Conservation (phyloP, 2,797 vertebrate genomes). For the Glyptemys insculpta region DNA sequence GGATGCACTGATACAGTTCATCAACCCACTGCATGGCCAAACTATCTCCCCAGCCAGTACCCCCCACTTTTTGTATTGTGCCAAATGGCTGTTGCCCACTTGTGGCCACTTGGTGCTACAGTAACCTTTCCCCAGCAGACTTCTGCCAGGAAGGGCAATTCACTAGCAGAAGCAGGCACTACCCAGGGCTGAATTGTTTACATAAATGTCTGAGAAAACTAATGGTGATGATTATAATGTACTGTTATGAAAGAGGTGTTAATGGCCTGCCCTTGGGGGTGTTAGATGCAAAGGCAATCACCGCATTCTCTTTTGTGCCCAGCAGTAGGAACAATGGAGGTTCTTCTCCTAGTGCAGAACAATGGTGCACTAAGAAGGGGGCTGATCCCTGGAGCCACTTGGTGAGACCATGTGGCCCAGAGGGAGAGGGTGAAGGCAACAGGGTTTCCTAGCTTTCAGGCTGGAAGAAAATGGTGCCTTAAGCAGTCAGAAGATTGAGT, state of each 20-base stretch:
- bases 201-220: not conserved
- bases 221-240: not conserved
- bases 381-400: not conserved
- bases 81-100: not conserved
- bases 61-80: not conserved
- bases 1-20: not conserved
- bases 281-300: not conserved
- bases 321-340: not conserved
- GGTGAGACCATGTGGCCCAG: not conserved
- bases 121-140: not conserved
- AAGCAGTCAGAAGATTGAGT: not conserved
- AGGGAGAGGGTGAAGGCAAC: not conserved
- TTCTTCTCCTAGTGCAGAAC: not conserved
- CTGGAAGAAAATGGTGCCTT: not conserved
- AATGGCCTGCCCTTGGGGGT: not conserved
- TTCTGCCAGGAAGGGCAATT: not conserved
- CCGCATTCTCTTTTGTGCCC: not conserved
- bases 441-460: not conserved
- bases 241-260: not conserved
- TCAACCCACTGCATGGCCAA: rapidly evolving
- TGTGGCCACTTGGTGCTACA: not conserved
- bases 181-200: not conserved
- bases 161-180: not conserved
- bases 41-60: not conserved
- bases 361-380: not conserved